phyloP scores from a whole-genome alignment of 2,113 vertebrate species.

The Scalopus aquaticus region DNA sequence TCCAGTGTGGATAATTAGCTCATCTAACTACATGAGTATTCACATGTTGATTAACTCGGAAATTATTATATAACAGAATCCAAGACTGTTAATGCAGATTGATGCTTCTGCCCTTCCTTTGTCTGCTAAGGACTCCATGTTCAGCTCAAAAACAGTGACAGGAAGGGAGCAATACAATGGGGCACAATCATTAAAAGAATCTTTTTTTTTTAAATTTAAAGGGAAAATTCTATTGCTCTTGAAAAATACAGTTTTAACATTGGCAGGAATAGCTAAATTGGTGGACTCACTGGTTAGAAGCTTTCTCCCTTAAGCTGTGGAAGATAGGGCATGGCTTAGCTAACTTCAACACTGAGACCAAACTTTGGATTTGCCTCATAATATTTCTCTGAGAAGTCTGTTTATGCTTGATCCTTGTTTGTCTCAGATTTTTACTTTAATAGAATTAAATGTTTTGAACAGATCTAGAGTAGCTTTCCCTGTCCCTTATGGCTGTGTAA shows the following conservation, averaged over 20 bases:
- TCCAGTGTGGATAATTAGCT: background rate
- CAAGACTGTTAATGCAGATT: background rate
- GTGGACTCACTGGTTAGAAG: background rate
- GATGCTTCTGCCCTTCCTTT: conserved; percentile 51
- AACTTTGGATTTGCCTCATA: background rate
- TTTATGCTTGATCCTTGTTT: background rate
- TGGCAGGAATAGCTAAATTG: background rate
- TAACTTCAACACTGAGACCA: background rate
- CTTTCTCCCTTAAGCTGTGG: background rate
- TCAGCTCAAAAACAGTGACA: conserved; percentile 45
- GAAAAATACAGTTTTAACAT: conserved; percentile 38
- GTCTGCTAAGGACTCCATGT: conserved; percentile 11
- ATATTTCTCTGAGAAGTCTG: background rate
- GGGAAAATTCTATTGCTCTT: background rate
- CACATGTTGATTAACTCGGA: conserved; percentile 29
- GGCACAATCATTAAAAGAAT: background rate
- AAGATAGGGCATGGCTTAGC: background rate
- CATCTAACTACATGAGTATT: background rate
- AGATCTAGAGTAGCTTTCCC: background rate
- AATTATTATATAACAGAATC: background rate
- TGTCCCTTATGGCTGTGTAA: background rate
- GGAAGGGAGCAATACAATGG: conserved; percentile 34
- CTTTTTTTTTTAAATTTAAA: conserved; percentile 27
- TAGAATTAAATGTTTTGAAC: background rate
- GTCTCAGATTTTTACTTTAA: background rate